phyloP scores from a whole-genome alignment of 2,797 vertebrate species.

The Somateria mollissima region DNA sequence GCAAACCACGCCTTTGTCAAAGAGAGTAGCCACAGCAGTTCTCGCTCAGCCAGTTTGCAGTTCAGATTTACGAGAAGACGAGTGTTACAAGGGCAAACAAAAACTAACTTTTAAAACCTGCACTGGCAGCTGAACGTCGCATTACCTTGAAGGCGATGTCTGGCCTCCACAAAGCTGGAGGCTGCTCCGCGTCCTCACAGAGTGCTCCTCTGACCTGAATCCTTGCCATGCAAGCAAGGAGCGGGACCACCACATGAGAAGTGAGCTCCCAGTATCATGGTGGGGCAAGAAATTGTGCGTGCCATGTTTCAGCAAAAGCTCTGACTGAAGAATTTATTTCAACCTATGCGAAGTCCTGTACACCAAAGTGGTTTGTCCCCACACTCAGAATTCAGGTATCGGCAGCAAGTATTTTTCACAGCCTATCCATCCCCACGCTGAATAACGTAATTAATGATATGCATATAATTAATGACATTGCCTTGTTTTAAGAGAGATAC shows the following conservation, averaged over 20 bases:
- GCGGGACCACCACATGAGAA: neutral
- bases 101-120: neutral
- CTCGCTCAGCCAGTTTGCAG: neutral
- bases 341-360: neutral
- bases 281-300: rapidly evolving
- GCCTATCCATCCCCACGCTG: neutral
- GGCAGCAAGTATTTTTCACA: neutral
- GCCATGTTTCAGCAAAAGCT: neutral
- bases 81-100: neutral
- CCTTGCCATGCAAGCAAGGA: neutral
- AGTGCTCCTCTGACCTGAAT: neutral
- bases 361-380: neutral
- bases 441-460: neutral
- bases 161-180: neutral
- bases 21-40: neutral
- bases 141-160: neutral
- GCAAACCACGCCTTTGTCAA: constrained; percentile 24
- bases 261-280: neutral
- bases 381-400: rapidly evolving
- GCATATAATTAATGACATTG: neutral
- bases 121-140: neutral
- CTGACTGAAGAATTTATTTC: neutral
- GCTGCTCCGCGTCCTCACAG: neutral
- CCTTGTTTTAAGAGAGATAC: neutral
- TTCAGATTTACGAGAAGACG: neutral